Percentiles rank a stretch among this genome's conserved stretches.
phyloP scores from a whole-genome alignment of 1,140 invertebrate species.

The Lucilia sericata region DNA sequence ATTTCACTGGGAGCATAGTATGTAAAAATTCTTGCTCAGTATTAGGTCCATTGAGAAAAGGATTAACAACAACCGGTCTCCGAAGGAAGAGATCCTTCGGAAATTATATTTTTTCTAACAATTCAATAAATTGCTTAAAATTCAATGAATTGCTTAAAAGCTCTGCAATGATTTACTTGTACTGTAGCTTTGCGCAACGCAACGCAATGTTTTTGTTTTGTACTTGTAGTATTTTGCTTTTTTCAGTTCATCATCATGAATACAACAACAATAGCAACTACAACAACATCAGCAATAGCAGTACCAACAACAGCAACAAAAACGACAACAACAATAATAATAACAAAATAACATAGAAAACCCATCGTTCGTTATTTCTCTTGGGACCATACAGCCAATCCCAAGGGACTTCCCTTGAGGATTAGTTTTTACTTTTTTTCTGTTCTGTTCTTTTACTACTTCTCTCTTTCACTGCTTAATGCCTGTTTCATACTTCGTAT shows the following conservation, averaged over 20 bases:
- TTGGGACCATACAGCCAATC: conserved; percentile 63
- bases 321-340: conserved; percentile 48
- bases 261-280: conserved; percentile 4
- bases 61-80: too few species aligned
- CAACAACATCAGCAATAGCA: conserved; percentile 30
- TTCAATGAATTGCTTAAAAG: not conserved
- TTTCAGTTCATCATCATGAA: conserved; percentile 40
- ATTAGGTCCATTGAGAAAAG: too few species aligned
- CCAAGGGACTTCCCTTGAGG: conserved; percentile 58
- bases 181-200: conserved; percentile 30
- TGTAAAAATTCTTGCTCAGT: too few species aligned
- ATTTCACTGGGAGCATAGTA: too few species aligned
- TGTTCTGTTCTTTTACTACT: conserved; percentile 22
- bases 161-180: not conserved
- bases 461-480: not conserved
- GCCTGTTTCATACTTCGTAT: not conserved
- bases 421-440: conserved; percentile 47
- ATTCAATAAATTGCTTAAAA: not conserved
- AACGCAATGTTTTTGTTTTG: conserved; percentile 28
- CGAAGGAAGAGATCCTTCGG: not conserved
- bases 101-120: too few species aligned
- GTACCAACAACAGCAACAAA: conserved; percentile 60
- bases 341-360: conserved; percentile 65
- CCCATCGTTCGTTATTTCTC: conserved; percentile 68
- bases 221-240: conserved; percentile 9